phyloP scores from a whole-genome alignment of 2,888 invertebrate genomes.

The Drosophila nigricruria region DNA sequence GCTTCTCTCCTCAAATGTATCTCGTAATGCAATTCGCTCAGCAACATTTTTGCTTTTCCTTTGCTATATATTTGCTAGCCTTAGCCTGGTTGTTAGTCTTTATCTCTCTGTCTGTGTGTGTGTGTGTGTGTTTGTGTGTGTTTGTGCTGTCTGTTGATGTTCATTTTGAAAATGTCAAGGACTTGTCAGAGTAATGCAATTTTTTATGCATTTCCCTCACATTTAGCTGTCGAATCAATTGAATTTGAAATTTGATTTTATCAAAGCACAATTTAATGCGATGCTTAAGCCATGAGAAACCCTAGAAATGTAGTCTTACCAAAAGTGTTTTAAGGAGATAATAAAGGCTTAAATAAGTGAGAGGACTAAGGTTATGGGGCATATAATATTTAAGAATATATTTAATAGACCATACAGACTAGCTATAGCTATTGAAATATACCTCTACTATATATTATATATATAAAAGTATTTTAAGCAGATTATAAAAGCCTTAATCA shows the following conservation, averaged over 20 bases:
- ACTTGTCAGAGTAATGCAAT: slow-evolving; percentile 68
- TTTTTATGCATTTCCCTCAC: slow-evolving; percentile 68
- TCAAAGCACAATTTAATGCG: slow-evolving; percentile 40
- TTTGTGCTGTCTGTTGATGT: slow-evolving; percentile 45
- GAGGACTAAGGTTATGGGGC: background rate
- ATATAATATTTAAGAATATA: background rate
- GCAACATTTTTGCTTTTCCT: slow-evolving; percentile 47
- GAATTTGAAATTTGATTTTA: slow-evolving; percentile 48
- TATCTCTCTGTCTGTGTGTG: slow-evolving; percentile 4
- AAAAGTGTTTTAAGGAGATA: background rate
- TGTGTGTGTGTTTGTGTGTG: too few relatives aligned
- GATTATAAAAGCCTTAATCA: too few relatives aligned
- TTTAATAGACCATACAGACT: background rate
- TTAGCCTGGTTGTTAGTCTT: slow-evolving; percentile 11
- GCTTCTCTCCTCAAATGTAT: slow-evolving; percentile 16
- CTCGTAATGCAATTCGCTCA: slow-evolving; percentile 49
- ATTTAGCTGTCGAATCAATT: slow-evolving; percentile 37
- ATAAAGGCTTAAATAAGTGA: background rate
- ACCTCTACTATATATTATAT: too few relatives aligned
- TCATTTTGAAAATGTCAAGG: slow-evolving; percentile 76
- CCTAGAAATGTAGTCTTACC: background rate
- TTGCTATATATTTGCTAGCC: slow-evolving; percentile 46
- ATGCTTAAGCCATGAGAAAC: background rate
- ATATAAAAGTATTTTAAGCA: too few relatives aligned
- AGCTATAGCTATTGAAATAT: too few relatives aligned